A percentile compares a stretch with the other conserved stretches of the same genome.
phyloP scores from a whole-genome alignment of 2,888 invertebrate species.

The Phaonia tiefii region DNA sequence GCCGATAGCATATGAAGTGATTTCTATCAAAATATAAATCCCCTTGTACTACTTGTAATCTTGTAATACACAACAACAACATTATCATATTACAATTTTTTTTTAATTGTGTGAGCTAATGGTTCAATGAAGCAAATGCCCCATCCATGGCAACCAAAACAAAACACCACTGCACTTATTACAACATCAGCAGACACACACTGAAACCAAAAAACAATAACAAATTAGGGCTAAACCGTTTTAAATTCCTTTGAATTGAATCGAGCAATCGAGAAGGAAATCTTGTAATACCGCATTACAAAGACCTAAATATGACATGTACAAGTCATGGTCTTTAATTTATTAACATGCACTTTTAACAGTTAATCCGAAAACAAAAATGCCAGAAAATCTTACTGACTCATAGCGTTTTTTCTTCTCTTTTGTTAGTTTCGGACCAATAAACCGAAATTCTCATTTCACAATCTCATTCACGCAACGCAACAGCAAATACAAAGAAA shows the following conservation, averaged over 20 bases:
- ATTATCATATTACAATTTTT: no score
- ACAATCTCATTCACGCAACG: constrained; percentile 18
- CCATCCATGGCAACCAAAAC: no score
- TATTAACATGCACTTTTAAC: constrained; percentile 63
- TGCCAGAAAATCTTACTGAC: constrained; percentile 55
- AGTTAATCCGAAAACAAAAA: constrained; percentile 56
- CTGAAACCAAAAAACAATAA: constrained; percentile 8
- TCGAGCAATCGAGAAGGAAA: background rate
- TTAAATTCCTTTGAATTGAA: constrained; percentile 9
- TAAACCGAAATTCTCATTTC: background rate
- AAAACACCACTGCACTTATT: no score
- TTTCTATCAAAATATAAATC: no score
- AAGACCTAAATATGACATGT: constrained; percentile 58
- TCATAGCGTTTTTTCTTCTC: constrained; percentile 33
- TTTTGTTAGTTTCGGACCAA: no score
- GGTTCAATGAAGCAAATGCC: no score
- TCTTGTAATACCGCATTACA: constrained; percentile 25
- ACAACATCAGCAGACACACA: no score
- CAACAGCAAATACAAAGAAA: constrained; percentile 37
- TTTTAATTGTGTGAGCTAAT: no score
- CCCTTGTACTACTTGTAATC: no score
- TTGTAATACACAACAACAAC: no score
- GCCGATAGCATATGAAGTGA: no score
- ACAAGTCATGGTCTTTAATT: constrained; percentile 61
- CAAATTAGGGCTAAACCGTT: constrained; percentile 32